Evolutionary conservation across 2,113 vertebrate genomes (phyloP).

Genomic region (Etheostoma spectabile): DNA sequence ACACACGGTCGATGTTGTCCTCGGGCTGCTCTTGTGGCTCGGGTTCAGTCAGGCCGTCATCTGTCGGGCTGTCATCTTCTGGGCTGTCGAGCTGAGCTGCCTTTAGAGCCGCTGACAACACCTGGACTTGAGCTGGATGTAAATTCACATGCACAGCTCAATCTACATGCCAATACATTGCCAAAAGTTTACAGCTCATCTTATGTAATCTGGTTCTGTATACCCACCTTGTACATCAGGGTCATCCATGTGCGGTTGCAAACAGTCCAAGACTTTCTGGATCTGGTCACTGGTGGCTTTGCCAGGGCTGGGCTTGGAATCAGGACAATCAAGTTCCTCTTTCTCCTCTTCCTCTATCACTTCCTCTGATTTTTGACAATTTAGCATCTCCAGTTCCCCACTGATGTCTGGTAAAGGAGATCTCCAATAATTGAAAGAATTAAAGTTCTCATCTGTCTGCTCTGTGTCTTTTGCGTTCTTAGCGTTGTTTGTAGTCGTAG

Average conservation of each 20-base stretch:
- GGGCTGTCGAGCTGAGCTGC: slow-evolving; percentile 85
- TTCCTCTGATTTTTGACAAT: slow-evolving; percentile 58
- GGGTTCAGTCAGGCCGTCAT: slow-evolving; percentile 46
- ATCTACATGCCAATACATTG: background rate
- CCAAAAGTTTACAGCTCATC: background rate
- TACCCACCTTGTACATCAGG: slow-evolving; percentile 91
- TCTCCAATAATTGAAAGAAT: slow-evolving; percentile 89
- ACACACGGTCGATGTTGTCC: background rate
- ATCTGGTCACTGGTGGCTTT: slow-evolving; percentile 88
- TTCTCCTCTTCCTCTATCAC: slow-evolving; percentile 45
- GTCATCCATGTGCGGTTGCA: slow-evolving; percentile 89
- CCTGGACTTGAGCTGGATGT: slow-evolving; percentile 89
- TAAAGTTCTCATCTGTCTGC: slow-evolving; percentile 84
- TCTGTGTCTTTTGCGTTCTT: slow-evolving; percentile 65
- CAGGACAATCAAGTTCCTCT: slow-evolving; percentile 44
- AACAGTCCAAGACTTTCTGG: slow-evolving; percentile 89
- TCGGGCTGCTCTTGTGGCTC: slow-evolving; percentile 43
- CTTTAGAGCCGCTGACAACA: slow-evolving; percentile 88
- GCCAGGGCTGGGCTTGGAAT: slow-evolving; percentile 58
- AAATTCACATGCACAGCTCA: slow-evolving; percentile 25
- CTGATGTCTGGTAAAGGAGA: slow-evolving; percentile 91
- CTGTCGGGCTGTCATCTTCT: slow-evolving; percentile 36
- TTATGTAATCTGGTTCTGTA: background rate
- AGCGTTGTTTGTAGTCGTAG: slow-evolving; percentile 57
- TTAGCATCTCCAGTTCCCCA: slow-evolving; percentile 88